Evolutionary conservation across 2,113 vertebrate genomes (phyloP).

Genomic region (Prinia subflava): DNA sequence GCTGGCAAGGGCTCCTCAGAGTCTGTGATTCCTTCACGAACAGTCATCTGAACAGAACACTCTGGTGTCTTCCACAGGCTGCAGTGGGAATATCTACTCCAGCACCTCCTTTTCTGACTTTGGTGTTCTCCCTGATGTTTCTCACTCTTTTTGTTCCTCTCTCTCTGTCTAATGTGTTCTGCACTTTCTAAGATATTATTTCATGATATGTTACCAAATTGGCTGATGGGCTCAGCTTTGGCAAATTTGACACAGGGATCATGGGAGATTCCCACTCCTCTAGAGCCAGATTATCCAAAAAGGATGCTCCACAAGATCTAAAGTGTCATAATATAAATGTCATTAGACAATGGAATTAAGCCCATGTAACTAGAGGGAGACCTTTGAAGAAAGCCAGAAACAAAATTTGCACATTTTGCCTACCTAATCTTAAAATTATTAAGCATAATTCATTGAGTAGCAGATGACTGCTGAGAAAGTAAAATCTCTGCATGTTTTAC

Average conservation of each 20-base stretch:
- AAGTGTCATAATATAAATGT: not conserved
- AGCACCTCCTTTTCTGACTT: not conserved
- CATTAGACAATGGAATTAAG: not conserved
- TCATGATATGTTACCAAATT: not conserved
- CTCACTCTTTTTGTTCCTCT: not conserved
- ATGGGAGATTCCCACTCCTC: not conserved
- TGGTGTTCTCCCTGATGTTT: not conserved
- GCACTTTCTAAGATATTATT: not conserved
- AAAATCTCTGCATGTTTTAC: not conserved
- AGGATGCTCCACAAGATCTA: not conserved
- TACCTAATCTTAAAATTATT: not conserved
- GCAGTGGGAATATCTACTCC: not conserved
- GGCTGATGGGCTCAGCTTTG: not conserved
- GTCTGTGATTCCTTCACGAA: not conserved
- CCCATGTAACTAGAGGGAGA: not conserved
- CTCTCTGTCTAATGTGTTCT: not conserved
- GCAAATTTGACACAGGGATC: not conserved
- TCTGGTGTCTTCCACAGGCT: not conserved
- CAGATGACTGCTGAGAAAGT: not conserved
- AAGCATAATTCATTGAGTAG: not conserved
- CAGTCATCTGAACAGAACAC: not conserved
- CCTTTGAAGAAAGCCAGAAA: not conserved
- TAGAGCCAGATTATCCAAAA: not conserved
- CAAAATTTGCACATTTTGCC: not conserved
- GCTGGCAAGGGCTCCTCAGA: not conserved